Evolutionary conservation across 2,113 vertebrate species (phyloP), one percentile per base, ranked within the genome.

Genomic region (Paramormyrops kingsleyae): DNA sequence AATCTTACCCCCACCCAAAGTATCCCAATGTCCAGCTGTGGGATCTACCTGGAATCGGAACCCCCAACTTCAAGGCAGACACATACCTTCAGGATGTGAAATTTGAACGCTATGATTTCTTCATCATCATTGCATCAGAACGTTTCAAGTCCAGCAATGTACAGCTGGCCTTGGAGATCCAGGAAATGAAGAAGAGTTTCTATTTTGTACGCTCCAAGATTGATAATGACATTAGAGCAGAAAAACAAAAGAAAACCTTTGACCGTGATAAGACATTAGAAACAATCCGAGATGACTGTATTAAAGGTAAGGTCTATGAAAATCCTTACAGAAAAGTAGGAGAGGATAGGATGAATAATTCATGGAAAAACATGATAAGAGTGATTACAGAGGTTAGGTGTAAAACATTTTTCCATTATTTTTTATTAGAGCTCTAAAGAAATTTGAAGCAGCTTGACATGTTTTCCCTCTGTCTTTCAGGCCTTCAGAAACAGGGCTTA

Each of bases 181-280:
- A 90, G 87, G 87, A 80, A 5, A 94, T 92, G 92, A 91, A 93
- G 0, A 95, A 96, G 91, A 93, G 88, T 70, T 96, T 96, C 92
- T 96, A 96, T 91, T 96, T 96, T 15, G 93, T 95, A 84, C 94
- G 96, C 86, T 95, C 94, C 83, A 96, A 96, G 91, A 95, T 96
- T 83, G 96, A 96, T 6, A 85, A 59, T 12, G 93, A 93, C 84
- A 91, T 96, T 80, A 53, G 50, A 1, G 95, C 94, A 42, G 92
- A 93, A 21, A 66, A 88, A 87, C 90, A 91, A 52, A 92, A 93
- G 90, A 92, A 85, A 66, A 89, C 13, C 4, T 92, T 91, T 89
- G 87, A 92, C 12, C 5, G 56, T n/a, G 62, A 89, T 35, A 47
- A 70, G n/a, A 92, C 47, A 1, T 83, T 92, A 86, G 53, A 92